Conservation (phyloP, 37 sponge, comb jelly and placozoan species). For the Geodia barretti region DNA sequence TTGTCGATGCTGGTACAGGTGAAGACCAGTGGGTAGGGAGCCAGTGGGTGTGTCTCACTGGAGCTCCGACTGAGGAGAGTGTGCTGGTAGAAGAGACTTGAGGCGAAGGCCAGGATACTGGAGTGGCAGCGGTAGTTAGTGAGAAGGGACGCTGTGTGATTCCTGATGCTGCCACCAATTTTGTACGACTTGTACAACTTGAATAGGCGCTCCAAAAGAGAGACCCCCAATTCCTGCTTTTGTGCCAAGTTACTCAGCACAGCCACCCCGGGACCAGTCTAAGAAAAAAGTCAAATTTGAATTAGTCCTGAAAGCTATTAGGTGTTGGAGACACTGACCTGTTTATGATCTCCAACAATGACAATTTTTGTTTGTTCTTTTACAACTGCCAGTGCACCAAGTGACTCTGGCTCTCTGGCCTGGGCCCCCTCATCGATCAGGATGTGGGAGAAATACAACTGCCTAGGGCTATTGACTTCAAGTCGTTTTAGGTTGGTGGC, state of each 20-base stretch:
- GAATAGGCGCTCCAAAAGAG: constrained; percentile 41
- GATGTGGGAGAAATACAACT: constrained; percentile 36
- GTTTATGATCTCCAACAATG: constrained; percentile 50
- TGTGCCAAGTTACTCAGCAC: constrained; percentile 35
- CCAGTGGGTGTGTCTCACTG: constrained; percentile 15
- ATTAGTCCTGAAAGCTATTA: neutral
- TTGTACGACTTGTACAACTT: constrained; percentile 6
- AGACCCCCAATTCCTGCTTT: constrained; percentile 45
- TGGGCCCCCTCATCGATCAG: constrained; percentile 66
- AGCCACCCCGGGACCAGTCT: constrained; percentile 58
- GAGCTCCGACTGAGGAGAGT: constrained; percentile 32
- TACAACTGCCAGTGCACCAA: constrained; percentile 32
- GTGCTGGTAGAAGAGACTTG: constrained; percentile 58
- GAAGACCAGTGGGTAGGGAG: constrained; percentile 37
- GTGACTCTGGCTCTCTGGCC: constrained; percentile 39
- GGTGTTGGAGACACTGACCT: constrained; percentile 19
- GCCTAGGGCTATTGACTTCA: neutral
- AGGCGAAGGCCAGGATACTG: constrained; percentile 54
- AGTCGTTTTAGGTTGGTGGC: neutral
- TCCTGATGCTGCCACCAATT: neutral
- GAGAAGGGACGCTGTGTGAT: constrained; percentile 40
- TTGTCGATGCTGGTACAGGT: constrained; percentile 21
- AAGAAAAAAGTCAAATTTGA: neutral
- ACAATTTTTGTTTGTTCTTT: constrained; percentile 10
- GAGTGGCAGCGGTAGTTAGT: constrained; percentile 69